A percentile compares a stretch with the other conserved stretches of the same genome.
Evolutionary conservation across 2,888 invertebrate species (phyloP).

Genomic region (Heliconius sara): DNA sequence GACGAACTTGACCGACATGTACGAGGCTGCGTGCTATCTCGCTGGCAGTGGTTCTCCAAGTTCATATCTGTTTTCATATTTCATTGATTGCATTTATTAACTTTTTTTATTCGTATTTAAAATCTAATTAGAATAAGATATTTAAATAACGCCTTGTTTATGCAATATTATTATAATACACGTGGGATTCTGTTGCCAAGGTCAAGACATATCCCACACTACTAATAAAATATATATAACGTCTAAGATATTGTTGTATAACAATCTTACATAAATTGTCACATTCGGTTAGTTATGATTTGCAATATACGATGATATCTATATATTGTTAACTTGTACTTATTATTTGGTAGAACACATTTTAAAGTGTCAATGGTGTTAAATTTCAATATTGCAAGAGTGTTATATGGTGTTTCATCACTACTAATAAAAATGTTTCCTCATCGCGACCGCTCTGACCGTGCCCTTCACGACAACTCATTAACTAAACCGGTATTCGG

Average conservation of each 20-base stretch:
- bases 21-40: neutral
- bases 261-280: no score
- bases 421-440: neutral
- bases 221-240: neutral
- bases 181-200: constrained; percentile 3
- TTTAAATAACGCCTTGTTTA: neutral
- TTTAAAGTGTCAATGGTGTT: no score
- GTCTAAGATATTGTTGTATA: neutral
- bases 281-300: no score
- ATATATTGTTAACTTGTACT: no score
- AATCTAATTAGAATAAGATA: neutral
- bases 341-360: no score
- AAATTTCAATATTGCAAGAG: neutral
- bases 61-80: neutral
- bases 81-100: neutral
- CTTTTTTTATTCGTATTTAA: neutral
- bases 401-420: neutral
- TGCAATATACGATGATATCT: neutral
- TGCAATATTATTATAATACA: constrained; percentile 1
- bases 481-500: constrained; percentile 18
- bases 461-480: constrained; percentile 32
- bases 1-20: constrained; percentile 39
- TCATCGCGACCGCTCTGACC: constrained; percentile 2
- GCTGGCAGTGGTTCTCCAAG: neutral
- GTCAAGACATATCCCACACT: neutral